A percentile compares a stretch with the other conserved stretches of the same genome.
phyloP scores from a whole-genome alignment of 2,888 invertebrate genomes.

The Sepioteuthis lessoniana region DNA sequence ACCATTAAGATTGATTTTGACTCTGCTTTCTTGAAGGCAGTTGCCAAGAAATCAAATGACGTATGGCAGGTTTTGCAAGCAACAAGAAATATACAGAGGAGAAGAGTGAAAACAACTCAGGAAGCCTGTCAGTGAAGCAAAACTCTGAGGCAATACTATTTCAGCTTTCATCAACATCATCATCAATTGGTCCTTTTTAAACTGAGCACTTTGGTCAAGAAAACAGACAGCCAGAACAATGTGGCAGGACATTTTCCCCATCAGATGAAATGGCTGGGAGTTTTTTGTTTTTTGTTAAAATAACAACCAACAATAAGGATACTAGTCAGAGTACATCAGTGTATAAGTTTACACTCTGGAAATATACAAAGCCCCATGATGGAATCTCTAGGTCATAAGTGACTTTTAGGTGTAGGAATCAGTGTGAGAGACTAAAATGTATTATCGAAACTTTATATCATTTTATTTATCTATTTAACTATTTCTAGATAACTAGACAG shows the following conservation, averaged over 20 bases:
- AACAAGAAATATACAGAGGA: not conserved
- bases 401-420: no score
- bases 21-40: not conserved
- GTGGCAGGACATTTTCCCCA: not conserved
- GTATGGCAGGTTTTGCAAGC: not conserved
- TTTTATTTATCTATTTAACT: no score
- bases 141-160: not conserved
- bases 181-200: not conserved
- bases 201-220: not conserved
- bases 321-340: no score
- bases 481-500: no score
- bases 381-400: no score
- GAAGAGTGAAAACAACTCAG: not conserved
- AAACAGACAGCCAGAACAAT: not conserved
- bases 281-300: no score
- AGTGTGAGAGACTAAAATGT: no score
- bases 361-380: no score
- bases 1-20: not conserved
- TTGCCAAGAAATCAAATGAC: not conserved
- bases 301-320: no score
- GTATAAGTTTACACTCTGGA: no score
- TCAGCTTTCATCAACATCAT: not conserved
- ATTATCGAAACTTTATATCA: no score
- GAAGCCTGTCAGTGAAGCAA: not conserved
- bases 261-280: no score